Evolutionary conservation across 2,888 invertebrate genomes (phyloP).

Genomic region (Oscheius sp.): DNA sequence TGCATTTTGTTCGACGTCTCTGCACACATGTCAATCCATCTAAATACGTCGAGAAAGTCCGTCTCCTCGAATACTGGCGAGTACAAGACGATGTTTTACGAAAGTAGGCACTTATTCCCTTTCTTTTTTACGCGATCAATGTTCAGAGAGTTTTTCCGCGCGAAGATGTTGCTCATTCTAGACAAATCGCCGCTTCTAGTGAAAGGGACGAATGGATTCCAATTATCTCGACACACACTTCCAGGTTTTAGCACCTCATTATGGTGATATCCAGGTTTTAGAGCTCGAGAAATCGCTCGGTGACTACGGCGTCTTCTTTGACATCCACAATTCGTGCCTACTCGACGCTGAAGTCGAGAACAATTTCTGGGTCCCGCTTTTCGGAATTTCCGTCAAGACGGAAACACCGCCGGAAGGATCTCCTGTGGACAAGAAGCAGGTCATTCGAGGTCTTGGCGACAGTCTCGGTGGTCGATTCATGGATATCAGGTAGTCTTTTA

Average conservation of each 20-base stretch:
- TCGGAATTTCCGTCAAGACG: slow-evolving; percentile 52
- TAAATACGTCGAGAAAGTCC: slow-evolving; percentile 52
- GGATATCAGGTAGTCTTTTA: slow-evolving; percentile 36
- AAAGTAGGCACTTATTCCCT: slow-evolving; percentile 6
- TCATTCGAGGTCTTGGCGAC: slow-evolving; percentile 51
- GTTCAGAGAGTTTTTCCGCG: slow-evolving; percentile 39
- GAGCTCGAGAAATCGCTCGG: slow-evolving; percentile 51
- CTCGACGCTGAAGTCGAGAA: slow-evolving; percentile 53
- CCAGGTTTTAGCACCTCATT: slow-evolving; percentile 8
- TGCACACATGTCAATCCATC: neutral
- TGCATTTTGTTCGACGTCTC: slow-evolving; percentile 12
- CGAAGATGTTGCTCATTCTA: slow-evolving; percentile 57
- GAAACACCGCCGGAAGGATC: slow-evolving; percentile 52
- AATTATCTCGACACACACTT: slow-evolving; percentile 38
- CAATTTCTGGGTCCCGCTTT: slow-evolving; percentile 43
- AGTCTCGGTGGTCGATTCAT: slow-evolving; percentile 47
- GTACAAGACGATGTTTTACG: slow-evolving; percentile 50
- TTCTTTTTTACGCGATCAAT: neutral
- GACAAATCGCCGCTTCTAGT: slow-evolving; percentile 57
- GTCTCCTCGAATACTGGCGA: slow-evolving; percentile 60
- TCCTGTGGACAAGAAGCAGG: slow-evolving; percentile 49
- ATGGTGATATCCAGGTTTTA: slow-evolving; percentile 3
- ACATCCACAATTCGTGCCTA: slow-evolving; percentile 59
- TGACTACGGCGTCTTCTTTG: slow-evolving; percentile 64
- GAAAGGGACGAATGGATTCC: slow-evolving; percentile 27